Conservation (phyloP, 1,140 invertebrate species). For the Littorina saxatilis region DNA sequence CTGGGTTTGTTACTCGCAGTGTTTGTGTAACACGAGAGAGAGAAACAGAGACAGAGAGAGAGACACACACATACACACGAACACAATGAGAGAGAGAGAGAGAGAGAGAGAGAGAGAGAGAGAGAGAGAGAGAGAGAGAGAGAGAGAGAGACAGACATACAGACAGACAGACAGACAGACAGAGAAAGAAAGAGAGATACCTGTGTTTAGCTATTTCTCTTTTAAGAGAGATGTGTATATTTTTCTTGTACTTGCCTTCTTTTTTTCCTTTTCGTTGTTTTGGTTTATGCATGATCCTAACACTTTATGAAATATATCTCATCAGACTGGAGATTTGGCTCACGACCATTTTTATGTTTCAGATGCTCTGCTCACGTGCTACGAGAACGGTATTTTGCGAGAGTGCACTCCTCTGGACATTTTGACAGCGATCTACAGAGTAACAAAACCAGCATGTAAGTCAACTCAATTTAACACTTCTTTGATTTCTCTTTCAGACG, state of each 20-base stretch:
- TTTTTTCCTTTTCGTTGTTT: no score
- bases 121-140: neutral
- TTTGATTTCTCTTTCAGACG: neutral
- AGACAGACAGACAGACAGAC: neutral
- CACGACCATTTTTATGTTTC: no score
- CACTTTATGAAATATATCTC: no score
- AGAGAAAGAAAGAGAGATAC: neutral
- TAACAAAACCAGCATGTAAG: slow-evolving; percentile 12
- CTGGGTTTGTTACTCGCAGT: neutral
- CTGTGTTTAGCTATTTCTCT: no score
- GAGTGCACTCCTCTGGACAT: slow-evolving; percentile 29
- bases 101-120: slow-evolving; percentile 2
- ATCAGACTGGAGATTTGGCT: no score
- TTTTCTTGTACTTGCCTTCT: no score
- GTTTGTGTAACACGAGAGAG: no score
- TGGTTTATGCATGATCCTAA: no score
- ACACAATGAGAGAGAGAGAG: neutral
- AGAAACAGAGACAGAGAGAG: slow-evolving; percentile 4
- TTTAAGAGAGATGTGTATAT: no score
- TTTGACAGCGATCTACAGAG: slow-evolving; percentile 8
- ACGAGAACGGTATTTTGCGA: slow-evolving; percentile 19
- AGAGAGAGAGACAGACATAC: neutral
- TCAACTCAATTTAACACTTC: neutral
- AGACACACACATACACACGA: neutral
- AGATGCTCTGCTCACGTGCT: slow-evolving; percentile 24